A percentile compares a stretch with the other conserved stretches of the same genome.
phyloP scores from a whole-genome alignment of 2,113 vertebrate genomes.

The Xenopus borealis region DNA sequence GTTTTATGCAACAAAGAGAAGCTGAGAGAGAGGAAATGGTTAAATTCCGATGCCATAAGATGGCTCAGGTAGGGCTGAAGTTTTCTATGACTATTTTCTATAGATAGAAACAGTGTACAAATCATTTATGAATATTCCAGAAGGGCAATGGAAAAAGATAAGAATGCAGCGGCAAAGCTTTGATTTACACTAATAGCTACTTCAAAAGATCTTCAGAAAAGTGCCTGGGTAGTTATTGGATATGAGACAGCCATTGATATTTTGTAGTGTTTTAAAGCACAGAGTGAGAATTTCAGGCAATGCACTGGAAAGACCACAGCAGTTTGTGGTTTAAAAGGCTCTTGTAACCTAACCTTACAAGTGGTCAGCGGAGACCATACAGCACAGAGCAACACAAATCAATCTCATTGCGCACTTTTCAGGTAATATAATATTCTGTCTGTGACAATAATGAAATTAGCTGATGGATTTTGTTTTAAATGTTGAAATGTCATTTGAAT shows the following conservation, averaged over 20 bases:
- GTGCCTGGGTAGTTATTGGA: conserved; percentile 62
- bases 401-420: conserved; percentile 76
- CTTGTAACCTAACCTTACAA: conserved; percentile 69
- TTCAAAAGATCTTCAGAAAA: conserved; percentile 76
- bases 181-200: conserved; percentile 91
- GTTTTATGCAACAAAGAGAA: conserved; percentile 69
- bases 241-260: conserved; percentile 66
- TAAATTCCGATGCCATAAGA: conserved; percentile 84
- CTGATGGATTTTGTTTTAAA: conserved; percentile 72
- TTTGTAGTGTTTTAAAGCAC: conserved; percentile 69
- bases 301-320: conserved; percentile 63
- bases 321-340: conserved; percentile 71
- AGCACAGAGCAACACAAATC: conserved; percentile 71
- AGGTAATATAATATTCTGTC: conserved; percentile 70
- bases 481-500: conserved; percentile 72
- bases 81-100: conserved; percentile 59
- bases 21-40: conserved; percentile 55
- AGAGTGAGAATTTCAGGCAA: conserved; percentile 61
- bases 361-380: conserved; percentile 72
- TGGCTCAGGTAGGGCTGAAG: conserved; percentile 61
- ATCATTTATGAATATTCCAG: conserved; percentile 88
- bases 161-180: conserved; percentile 70
- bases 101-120: conserved; percentile 56
- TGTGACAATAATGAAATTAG: conserved; percentile 80
- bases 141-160: conserved; percentile 69